Evolutionary conservation across 2,888 invertebrate genomes (phyloP), one percentile per base, ranked within the genome.

Genomic region (Teleogryllus oceanicus): DNA sequence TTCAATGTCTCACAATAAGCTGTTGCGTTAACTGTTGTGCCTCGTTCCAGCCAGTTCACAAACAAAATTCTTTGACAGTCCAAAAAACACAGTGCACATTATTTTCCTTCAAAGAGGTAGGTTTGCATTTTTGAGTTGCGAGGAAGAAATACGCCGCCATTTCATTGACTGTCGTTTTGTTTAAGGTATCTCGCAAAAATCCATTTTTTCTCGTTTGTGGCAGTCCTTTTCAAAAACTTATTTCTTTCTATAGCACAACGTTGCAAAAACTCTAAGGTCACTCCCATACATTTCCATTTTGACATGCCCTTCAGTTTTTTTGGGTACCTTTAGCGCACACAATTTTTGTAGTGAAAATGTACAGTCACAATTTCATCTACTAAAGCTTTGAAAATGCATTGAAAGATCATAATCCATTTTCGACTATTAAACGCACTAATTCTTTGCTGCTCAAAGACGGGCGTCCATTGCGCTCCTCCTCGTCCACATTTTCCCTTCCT

Each of bases 301-400:
- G 12, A 3, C 12, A 75, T 24, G 75, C 13, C 75, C 75, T 2
- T 20, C 11, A 75, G 13, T 12, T 13, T 62, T n/a, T 12, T 62
- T 13, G 16, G 16, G 16, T 12, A 62, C 12, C 62, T n/a, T 18
- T 20, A 0, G 24, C 37, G 11, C 75, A 20, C 75, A 75, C 75
- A 75, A 75, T 75, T 75, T 75, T 75, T 75, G 24, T 21, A 20
- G 24, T 75, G 21, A 10, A 75, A 21, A 75, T 75, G 24, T 20
- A 1, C 75, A 75, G 62, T 12, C 62, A 5, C 13, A 62, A 62
- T 16, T 62, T 11, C 2, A 13, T n/a, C 16, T 3, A 62, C 2
- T n/a, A 8, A 62, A 62, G 16, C 8, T 62, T 62, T 62, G 62
- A 62, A 62, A 62, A 12, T 12, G 62, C 13, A 62, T 13, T 62